Conservation (phyloP, 2,113 vertebrate species). For the Girardinichthys multiradiatus region DNA sequence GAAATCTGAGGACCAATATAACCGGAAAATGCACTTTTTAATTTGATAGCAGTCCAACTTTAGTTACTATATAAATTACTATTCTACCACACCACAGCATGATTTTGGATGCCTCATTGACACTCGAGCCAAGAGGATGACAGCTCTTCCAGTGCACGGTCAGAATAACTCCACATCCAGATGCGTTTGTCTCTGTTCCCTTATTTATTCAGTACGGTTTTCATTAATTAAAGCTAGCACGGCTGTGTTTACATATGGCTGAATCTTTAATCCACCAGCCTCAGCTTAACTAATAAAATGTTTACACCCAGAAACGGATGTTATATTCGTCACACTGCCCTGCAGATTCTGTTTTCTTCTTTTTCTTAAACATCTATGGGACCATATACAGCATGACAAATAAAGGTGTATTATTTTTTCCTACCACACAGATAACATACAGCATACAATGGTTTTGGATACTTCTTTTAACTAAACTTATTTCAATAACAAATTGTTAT, state of each 20-base stretch:
- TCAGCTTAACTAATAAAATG: constrained; percentile 17
- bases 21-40: too few relatives aligned
- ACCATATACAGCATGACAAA: background rate
- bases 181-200: background rate
- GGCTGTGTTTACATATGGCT: constrained; percentile 41
- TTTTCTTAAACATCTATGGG: background rate
- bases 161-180: background rate
- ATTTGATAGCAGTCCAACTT: too few relatives aligned
- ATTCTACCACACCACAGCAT: too few relatives aligned
- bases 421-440: background rate
- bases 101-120: background rate
- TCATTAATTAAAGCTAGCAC: constrained; percentile 2
- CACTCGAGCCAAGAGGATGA: background rate
- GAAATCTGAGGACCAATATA: too few relatives aligned
- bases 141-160: background rate
- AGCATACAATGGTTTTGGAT: background rate
- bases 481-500: too few relatives aligned
- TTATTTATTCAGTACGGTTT: background rate
- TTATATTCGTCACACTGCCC: constrained; percentile 14
- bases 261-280: constrained; percentile 40
- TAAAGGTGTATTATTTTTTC: background rate
- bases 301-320: constrained; percentile 40
- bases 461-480: background rate
- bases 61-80: too few relatives aligned
- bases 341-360: constrained; percentile 3